Evolutionary conservation across 2,888 invertebrate species (phyloP), one percentile per base, ranked within the genome.

Genomic region (Odontocolon sp.): DNA sequence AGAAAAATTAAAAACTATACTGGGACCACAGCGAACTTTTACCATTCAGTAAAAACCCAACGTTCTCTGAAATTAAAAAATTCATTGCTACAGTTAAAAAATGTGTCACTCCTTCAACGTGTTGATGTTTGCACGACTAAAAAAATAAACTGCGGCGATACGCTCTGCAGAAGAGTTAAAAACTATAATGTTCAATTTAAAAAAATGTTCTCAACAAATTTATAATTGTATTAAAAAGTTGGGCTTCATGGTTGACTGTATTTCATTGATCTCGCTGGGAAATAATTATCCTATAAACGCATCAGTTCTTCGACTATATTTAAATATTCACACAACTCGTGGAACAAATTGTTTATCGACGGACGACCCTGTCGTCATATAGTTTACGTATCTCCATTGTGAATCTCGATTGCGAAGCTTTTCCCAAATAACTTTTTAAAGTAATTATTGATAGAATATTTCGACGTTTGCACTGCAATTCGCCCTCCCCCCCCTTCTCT

Each of bases 271-370:
- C 23, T 9, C 28, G 36, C 36, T 23, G 38, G 47, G 36, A 50
- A 59, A 59, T 67, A 56, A 67, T 56, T 38, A 14, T 26, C 52
- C 31, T 61, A 45, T 14, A 2, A 68, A 59, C 50, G 18, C 47
- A 68, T 50, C 47, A 68, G n/a, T n/a, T n/a, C n/a, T 59, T 28
- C 14, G 9, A 36, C 11, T 18, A 54, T 64, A n/a, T n/a, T 28
- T 63, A 61, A 70, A 42, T 40, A 70, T n/a, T 16, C 52, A 40
- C 2, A 54, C 11, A 33, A 70, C 52, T 40, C 36, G 28, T 8
- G 8, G 18, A 71, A 21, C 47, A 21, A 47, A 56, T 56, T 64
- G 56, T 26, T 28, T 47, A 26, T 23, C 3, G 42, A 14, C 23
- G 1, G 14, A 18, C 33, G 52, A 54, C 50, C 16, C 33, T 2